phyloP scores from a whole-genome alignment of 2,113 vertebrate genomes.

The Glaucidium brasilianum region DNA sequence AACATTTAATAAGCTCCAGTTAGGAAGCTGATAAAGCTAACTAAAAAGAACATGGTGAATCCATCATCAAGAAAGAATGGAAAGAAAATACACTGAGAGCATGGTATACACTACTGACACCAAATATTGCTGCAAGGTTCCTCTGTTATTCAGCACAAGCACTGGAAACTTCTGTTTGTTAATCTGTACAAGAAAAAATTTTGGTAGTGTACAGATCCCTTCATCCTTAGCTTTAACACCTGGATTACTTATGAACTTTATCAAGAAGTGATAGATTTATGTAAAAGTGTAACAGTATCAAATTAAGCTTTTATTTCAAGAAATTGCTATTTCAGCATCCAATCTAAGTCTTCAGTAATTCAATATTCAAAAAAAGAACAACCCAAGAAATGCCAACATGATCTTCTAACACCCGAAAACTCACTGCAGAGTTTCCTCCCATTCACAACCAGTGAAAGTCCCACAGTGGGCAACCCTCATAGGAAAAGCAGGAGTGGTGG shows the following conservation, averaged over 20 bases:
- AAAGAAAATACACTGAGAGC: neutral
- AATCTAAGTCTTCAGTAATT: neutral
- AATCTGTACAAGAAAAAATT: neutral
- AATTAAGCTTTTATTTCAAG: neutral
- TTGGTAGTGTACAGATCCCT: neutral
- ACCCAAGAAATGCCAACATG: neutral
- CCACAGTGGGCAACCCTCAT: neutral
- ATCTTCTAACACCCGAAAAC: neutral
- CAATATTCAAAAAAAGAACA: neutral
- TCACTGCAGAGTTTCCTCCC: neutral
- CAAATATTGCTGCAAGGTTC: neutral
- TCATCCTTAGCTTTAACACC: neutral
- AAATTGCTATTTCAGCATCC: neutral
- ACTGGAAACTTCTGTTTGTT: neutral
- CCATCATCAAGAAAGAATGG: neutral
- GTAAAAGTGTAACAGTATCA: neutral
- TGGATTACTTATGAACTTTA: neutral
- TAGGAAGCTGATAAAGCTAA: conserved; percentile 6
- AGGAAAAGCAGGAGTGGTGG: neutral
- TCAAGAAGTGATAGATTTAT: neutral
- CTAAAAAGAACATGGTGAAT: neutral
- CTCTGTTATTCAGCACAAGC: neutral
- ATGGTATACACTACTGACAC: neutral
- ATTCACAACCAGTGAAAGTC: neutral
- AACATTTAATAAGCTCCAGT: neutral